phyloP scores from a whole-genome alignment of 2,113 vertebrate genomes.

The Carassius gibelio region DNA sequence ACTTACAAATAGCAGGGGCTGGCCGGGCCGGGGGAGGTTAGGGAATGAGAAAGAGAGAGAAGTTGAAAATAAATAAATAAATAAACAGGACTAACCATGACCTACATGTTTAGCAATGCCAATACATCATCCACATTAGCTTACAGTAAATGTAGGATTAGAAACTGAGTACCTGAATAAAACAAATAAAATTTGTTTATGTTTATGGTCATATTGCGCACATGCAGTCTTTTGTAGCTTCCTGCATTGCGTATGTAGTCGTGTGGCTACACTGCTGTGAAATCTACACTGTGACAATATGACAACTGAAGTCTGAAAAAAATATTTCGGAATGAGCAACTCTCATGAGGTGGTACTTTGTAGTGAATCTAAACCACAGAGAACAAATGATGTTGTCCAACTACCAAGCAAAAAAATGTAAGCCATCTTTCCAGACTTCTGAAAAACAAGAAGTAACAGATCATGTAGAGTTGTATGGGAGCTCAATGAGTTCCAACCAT shows the following conservation, averaged over 20 bases:
- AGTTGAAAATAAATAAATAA: not conserved
- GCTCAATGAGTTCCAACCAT: too few species aligned
- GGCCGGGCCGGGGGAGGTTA: not conserved
- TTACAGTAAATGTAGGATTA: not conserved
- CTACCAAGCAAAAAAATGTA: not conserved
- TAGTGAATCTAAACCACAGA: not conserved
- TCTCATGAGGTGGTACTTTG: not conserved
- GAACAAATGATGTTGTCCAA: not conserved
- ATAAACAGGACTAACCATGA: constrained; percentile 26
- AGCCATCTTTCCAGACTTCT: not conserved
- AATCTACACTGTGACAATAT: not conserved
- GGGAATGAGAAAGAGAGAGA: constrained; percentile 1
- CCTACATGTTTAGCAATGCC: not conserved
- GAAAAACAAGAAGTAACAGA: too few species aligned
- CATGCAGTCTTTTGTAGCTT: not conserved
- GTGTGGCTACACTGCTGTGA: not conserved
- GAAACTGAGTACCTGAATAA: not conserved
- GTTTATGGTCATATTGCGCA: not conserved
- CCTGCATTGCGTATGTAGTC: too few species aligned
- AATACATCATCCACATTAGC: constrained; percentile 1
- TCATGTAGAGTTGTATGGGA: too few species aligned
- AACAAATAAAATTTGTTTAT: not conserved
- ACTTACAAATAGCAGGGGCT: constrained; percentile 38
- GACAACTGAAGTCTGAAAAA: not conserved
- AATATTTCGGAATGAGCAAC: not conserved